phyloP scores from a whole-genome alignment of 2,888 invertebrate genomes.

The Heliconius sara region DNA sequence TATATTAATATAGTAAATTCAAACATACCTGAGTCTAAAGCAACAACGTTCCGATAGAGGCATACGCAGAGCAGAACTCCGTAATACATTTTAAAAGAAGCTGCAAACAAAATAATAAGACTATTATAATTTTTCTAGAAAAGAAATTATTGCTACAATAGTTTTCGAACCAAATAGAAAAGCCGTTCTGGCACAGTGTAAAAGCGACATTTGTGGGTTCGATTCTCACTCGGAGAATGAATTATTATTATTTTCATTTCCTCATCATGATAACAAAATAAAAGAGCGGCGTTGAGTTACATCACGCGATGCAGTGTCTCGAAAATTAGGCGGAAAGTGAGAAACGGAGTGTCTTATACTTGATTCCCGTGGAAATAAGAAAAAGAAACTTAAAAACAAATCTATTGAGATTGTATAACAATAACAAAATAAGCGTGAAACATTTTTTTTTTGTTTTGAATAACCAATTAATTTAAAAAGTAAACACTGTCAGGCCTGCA shows the following conservation, averaged over 20 bases:
- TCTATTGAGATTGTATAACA: no score
- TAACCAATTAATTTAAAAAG: neutral
- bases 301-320: neutral
- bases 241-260: neutral
- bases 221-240: neutral
- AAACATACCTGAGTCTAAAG: constrained; percentile 50
- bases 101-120: constrained; percentile 45
- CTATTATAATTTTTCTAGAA: neutral
- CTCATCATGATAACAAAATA: neutral
- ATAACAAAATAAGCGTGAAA: neutral
- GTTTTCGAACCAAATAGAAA: no score
- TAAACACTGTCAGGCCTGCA: neutral
- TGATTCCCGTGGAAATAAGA: no score
- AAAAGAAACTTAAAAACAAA: no score
- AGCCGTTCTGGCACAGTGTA: no score
- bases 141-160: no score
- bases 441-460: neutral
- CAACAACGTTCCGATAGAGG: constrained; percentile 30
- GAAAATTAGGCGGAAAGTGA: no score
- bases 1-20: neutral
- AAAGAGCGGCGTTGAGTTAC: neutral
- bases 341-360: neutral
- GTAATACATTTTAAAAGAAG: constrained; percentile 35
- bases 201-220: neutral
- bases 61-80: constrained; percentile 35